phyloP scores from a whole-genome alignment of 2,888 invertebrate species.

The Caenorhabditis afra region DNA sequence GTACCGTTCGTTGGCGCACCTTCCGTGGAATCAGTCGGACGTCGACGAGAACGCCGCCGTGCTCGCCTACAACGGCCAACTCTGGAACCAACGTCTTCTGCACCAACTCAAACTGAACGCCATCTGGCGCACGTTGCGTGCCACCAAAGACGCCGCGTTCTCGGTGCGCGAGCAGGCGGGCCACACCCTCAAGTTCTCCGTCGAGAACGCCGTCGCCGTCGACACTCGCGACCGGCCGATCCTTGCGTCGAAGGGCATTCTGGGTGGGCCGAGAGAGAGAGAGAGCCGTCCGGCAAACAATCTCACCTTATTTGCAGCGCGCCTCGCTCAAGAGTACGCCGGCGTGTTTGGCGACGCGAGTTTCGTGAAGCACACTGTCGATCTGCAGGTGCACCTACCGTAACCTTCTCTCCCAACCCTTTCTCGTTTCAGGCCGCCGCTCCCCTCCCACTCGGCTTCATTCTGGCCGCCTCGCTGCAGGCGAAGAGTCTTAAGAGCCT shows the following conservation, averaged over 20 bases:
- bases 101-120: constrained; percentile 73
- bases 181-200: constrained; percentile 90
- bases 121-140: constrained; percentile 86
- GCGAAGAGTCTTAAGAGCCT: constrained; percentile 61
- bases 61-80: constrained; percentile 69
- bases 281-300: not conserved
- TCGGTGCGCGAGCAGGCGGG: constrained; percentile 89
- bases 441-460: constrained; percentile 84
- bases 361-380: constrained; percentile 89
- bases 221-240: constrained; percentile 78
- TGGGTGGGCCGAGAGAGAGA: constrained; percentile 58
- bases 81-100: constrained; percentile 66
- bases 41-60: constrained; percentile 75
- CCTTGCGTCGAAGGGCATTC: constrained; percentile 71
- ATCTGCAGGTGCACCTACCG: constrained; percentile 81
- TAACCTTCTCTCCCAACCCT: not conserved
- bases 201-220: constrained; percentile 88
- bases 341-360: constrained; percentile 94
- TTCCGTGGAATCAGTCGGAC: constrained; percentile 78
- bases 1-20: constrained; percentile 69
- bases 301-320: constrained; percentile 40
- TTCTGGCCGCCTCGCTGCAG: constrained; percentile 73
- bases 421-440: constrained; percentile 85
- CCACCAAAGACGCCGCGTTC: constrained; percentile 88
- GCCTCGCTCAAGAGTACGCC: constrained; percentile 88